Evolutionary conservation across 2,888 invertebrate genomes (phyloP).

Genomic region (Agonopterix heracliana): DNA sequence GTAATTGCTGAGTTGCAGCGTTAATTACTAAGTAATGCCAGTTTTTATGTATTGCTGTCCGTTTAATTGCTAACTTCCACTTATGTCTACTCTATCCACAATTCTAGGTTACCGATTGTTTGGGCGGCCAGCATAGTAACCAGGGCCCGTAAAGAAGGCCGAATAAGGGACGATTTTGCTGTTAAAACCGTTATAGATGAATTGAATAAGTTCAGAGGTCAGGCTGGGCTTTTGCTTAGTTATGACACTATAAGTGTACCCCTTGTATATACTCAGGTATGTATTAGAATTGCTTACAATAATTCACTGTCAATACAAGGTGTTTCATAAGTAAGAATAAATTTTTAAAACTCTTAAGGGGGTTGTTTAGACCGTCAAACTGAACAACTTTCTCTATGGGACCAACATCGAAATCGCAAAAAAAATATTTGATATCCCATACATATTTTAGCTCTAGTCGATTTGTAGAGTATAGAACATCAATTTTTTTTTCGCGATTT

Average conservation of each 20-base stretch:
- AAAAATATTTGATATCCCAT: no score
- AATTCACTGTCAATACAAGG: background rate
- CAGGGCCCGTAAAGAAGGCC: constrained; percentile 90
- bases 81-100: background rate
- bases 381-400: no score
- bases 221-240: constrained; percentile 84
- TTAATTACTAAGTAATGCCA: no score
- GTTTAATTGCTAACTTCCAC: background rate
- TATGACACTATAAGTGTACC: constrained; percentile 89
- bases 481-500: no score
- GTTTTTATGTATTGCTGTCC: no score
- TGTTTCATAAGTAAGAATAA: no score
- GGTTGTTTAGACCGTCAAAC: no score
- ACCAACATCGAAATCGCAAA: no score
- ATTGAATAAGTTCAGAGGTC: constrained; percentile 88
- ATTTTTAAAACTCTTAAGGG: no score
- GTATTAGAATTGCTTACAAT: constrained; percentile 4
- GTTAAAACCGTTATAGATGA: constrained; percentile 94
- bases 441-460: no score
- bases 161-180: constrained; percentile 93
- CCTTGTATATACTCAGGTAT: constrained; percentile 87
- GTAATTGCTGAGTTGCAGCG: background rate
- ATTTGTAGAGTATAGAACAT: no score
- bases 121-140: constrained; percentile 95
- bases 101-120: constrained; percentile 86